phyloP scores from a whole-genome alignment of 2,797 vertebrate genomes.

The Arremon aurantiirostris region DNA sequence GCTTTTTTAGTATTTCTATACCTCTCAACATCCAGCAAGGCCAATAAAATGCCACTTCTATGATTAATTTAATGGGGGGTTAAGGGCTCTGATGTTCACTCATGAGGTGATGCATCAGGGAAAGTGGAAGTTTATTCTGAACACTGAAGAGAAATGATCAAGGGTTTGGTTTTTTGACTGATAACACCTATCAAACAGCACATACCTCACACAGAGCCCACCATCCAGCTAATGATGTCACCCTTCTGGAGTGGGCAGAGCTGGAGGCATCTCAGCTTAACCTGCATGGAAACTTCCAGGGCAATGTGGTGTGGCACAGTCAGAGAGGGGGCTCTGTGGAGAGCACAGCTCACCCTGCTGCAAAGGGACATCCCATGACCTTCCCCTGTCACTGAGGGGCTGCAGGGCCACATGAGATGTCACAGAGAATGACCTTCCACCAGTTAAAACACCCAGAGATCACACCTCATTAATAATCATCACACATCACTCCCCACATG shows the following conservation, averaged over 20 bases:
- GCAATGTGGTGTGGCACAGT: conserved; percentile 3
- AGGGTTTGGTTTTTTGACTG: background rate
- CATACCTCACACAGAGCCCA: background rate
- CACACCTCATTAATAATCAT: background rate
- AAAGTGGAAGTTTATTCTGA: background rate
- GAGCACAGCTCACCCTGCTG: background rate
- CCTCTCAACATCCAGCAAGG: background rate
- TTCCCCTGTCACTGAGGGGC: background rate
- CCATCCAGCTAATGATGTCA: background rate
- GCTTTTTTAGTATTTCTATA: background rate
- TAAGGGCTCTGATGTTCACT: background rate
- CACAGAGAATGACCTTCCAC: background rate
- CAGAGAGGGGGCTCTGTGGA: background rate
- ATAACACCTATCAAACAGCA: background rate
- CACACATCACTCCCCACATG: background rate
- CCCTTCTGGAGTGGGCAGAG: background rate
- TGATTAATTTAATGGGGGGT: background rate
- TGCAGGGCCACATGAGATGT: background rate
- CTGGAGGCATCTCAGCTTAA: background rate
- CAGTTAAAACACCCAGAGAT: background rate
- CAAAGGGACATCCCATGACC: background rate
- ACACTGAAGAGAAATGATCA: background rate
- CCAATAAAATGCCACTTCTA: background rate
- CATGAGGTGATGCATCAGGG: background rate
- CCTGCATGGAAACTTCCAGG: conserved; percentile 48